Base-by-base conservation (phyloP, 2,113 vertebrate genomes). In the Panthera uncia region DNA sequence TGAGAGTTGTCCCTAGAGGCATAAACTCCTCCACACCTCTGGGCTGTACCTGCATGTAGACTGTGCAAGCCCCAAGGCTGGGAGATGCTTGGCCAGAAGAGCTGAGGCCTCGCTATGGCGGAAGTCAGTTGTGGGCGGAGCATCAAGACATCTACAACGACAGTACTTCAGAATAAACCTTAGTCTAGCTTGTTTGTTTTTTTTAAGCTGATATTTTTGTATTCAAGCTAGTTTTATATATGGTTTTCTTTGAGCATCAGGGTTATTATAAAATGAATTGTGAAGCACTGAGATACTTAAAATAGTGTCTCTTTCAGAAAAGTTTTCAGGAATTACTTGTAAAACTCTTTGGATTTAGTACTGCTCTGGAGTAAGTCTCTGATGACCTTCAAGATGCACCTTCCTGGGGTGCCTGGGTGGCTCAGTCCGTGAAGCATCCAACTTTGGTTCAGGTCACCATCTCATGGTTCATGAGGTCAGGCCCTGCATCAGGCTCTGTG, bases 281-380 rank as follows among this genome's bases (percentile, higher is more conserved):
- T 18, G 38, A 89, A 65, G 23, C 18, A 81, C 36, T 89, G 41
- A 89, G 89, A 89, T 85, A 48, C 63, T 84, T 95, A 23, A 98
- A 74, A 93, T 69, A 45, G 9, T 48, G 16, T 61, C 52, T 83
- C 38, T 76, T 85, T 61, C 50, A 16, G 27, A 16, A 36, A 81
- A 36, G 9, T 81, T 66, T 94, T 88, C 61, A 76, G 48, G 55
- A 91, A 86, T 45, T 88, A 23, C 8, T 79, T 50, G 41, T 74
- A 74, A 95, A 84, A 79, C 45, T 61, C 29, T 84, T 78, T 61
- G 21, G 52, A 61, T 83, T 33, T 29, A 86, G 27, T 79, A 10
- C 36, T 83, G 76, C 90, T 71, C 36, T 76, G 45, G 33, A 69
- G 36, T 41, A 69, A 36, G 48, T 81, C 61, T 87, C 91, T 79